phyloP scores from a whole-genome alignment of 2,113 vertebrate species.

The Kryptolebias marmoratus region DNA sequence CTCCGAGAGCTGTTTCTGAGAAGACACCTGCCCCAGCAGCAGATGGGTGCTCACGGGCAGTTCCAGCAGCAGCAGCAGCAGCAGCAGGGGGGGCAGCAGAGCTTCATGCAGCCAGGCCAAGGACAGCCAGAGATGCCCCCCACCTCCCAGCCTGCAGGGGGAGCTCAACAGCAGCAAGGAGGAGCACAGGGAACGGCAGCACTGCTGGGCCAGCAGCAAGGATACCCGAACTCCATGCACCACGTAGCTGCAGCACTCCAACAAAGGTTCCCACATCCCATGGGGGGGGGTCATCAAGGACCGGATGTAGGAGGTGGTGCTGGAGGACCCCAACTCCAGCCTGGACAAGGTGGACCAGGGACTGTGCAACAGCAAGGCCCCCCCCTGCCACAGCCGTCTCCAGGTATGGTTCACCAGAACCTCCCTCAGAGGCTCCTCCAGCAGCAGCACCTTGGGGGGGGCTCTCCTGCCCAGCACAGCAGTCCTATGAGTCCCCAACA shows the following conservation, averaged over 20 bases:
- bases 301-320: slow-evolving; percentile 68
- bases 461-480: slow-evolving; percentile 90
- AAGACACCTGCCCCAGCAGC: slow-evolving; percentile 87
- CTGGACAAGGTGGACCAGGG: slow-evolving; percentile 77
- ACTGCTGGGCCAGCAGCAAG: slow-evolving; percentile 74
- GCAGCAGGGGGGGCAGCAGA: slow-evolving; percentile 84
- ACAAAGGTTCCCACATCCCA: slow-evolving; percentile 75
- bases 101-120: slow-evolving; percentile 75
- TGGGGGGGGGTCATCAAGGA: slow-evolving; percentile 72
- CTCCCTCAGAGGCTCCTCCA: slow-evolving; percentile 91
- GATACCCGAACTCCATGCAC: slow-evolving; percentile 76
- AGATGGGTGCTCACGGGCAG: slow-evolving; percentile 91
- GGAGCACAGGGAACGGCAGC: slow-evolving; percentile 77
- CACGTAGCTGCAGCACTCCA: slow-evolving; percentile 77
- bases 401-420: slow-evolving; percentile 85
- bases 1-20: slow-evolving; percentile 90
- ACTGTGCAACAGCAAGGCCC: slow-evolving; percentile 64
- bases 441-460: slow-evolving; percentile 78
- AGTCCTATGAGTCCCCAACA: slow-evolving; percentile 97
- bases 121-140: slow-evolving; percentile 87
- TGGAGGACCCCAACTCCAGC: slow-evolving; percentile 80
- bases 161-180: slow-evolving; percentile 68
- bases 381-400: slow-evolving; percentile 54
- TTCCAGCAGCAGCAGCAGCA: slow-evolving; percentile 87
- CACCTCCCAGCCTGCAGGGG: slow-evolving; percentile 73